phyloP scores from a whole-genome alignment of 2,888 invertebrate genomes.

The Drosophila multiciliata region DNA sequence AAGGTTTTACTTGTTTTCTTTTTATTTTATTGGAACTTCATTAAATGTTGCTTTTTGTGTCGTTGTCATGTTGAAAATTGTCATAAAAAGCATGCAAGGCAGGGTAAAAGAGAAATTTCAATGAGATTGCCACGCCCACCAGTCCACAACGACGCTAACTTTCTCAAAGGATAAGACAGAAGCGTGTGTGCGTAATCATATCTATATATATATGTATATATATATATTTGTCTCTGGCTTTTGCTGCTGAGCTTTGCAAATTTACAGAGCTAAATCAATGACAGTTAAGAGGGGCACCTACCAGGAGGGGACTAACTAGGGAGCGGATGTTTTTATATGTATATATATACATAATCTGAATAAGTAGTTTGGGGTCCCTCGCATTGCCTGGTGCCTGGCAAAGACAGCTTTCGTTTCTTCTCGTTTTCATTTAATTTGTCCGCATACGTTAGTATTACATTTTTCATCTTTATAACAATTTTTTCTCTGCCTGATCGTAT shows the following conservation, averaged over 20 bases:
- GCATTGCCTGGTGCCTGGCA: slow-evolving; percentile 9
- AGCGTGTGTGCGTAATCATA: slow-evolving; percentile 4
- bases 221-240: not conserved
- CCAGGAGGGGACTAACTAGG: not conserved
- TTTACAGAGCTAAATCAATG: slow-evolving; percentile 1
- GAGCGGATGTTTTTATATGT: slow-evolving; percentile 4
- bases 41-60: slow-evolving; percentile 63
- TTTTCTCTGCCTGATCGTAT: slow-evolving; percentile 60
- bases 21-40: slow-evolving; percentile 68
- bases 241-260: slow-evolving; percentile 5
- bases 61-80: slow-evolving; percentile 51
- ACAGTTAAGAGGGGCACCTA: not conserved
- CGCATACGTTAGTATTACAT: slow-evolving; percentile 34
- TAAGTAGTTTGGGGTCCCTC: slow-evolving; percentile 18
- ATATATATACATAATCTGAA: slow-evolving; percentile 8
- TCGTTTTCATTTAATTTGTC: slow-evolving; percentile 44
- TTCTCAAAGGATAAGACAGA: slow-evolving; percentile 10
- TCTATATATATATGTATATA: not conserved
- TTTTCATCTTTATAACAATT: slow-evolving; percentile 42
- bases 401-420: slow-evolving; percentile 31
- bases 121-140: slow-evolving; percentile 25
- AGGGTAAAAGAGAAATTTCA: slow-evolving; percentile 34
- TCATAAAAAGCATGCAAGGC: slow-evolving; percentile 18
- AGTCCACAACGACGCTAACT: not conserved
- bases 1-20: not conserved